A percentile compares a stretch with the other conserved stretches of the same genome.
Evolutionary conservation across 2,888 invertebrate species (phyloP).

Genomic region (Lasius fuliginosus): DNA sequence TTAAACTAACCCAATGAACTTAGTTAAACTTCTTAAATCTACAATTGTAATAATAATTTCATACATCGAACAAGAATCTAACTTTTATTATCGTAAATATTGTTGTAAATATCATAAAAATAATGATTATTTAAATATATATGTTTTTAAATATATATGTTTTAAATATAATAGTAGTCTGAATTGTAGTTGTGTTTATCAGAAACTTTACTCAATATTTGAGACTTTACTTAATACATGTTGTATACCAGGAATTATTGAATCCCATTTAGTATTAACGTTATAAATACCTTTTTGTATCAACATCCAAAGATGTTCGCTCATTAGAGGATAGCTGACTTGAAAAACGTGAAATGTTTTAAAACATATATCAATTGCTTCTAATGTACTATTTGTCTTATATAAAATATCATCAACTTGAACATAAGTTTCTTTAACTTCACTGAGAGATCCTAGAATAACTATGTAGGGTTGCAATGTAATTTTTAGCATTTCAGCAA

Average conservation of each 20-base stretch:
- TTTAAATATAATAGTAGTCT: too few relatives aligned
- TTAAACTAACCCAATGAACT: too few relatives aligned
- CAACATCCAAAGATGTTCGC: background rate
- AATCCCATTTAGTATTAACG: background rate
- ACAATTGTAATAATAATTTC: too few relatives aligned
- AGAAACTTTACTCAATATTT: too few relatives aligned
- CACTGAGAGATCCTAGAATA: background rate
- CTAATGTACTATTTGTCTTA: slow-evolving; percentile 6
- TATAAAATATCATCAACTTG: background rate
- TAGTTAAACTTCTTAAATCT: too few relatives aligned
- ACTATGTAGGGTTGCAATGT: background rate
- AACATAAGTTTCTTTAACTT: background rate
- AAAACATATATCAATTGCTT: slow-evolving; percentile 11
- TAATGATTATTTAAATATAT: too few relatives aligned
- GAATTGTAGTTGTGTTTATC: too few relatives aligned
- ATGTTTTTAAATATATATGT: too few relatives aligned
- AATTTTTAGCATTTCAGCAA: background rate
- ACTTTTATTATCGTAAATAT: too few relatives aligned
- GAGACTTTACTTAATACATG: background rate
- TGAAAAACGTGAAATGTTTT: slow-evolving; percentile 22
- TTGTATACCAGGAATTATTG: background rate
- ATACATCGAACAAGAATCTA: too few relatives aligned
- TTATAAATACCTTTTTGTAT: slow-evolving; percentile 12
- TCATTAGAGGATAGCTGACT: background rate
- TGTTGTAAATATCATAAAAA: too few relatives aligned